Base-by-base conservation (phyloP, 2,888 invertebrate genomes). In the Papilio protenor region DNA sequence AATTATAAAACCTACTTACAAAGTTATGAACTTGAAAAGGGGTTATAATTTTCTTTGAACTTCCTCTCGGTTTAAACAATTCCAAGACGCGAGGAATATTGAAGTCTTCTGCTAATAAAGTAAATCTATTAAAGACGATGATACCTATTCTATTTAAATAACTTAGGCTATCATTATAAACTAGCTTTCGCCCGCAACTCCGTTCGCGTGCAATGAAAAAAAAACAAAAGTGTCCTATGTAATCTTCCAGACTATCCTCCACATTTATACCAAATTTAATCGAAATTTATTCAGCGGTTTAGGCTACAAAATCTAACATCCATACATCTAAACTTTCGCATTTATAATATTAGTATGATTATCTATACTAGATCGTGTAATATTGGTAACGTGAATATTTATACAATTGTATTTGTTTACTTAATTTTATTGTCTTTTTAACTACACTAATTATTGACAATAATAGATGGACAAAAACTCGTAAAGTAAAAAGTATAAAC, bases 11-110 rank as follows among this genome's bases (percentile, higher is more conserved):
- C 70, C 69, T 77, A 69, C 66, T 69, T 45, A 61, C 21, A 70
- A 77, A 77, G 74, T 77, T 77, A 74, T 74, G 75, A 78, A 75
- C 61, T 78, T 75, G 71, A 77, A 71, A 75, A 61, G 61, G 75
- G 59, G 75, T 75, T 55, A 75, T 78, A 75, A 75, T 78, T 75
- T 52, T 55, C 71, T 75, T 52, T 55, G 52, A 61, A 55, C 21
- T 66, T 75, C 45, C 40, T 45, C 21, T 40, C 16, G 23, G 49
- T 33, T 57, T 21, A 18, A 75, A 55, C 40, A 55, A 52, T 69
- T 55, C n/a, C 40, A 45, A 57, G 10, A 75, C 21, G 47, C 23
- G 47, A 49, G 27, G 74, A 47, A 74, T 49, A 73, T 73, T 61
- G 55, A 66, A 55, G 33, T 52, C 33, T 69, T 40, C 66, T 66